A percentile compares a stretch with the other conserved stretches of the same genome.
These are phyloP conservation scores for Nasonia oneida DNA, from an alignment of 2,888 invertebrate species.

Conservation along the genomic window DNA sequence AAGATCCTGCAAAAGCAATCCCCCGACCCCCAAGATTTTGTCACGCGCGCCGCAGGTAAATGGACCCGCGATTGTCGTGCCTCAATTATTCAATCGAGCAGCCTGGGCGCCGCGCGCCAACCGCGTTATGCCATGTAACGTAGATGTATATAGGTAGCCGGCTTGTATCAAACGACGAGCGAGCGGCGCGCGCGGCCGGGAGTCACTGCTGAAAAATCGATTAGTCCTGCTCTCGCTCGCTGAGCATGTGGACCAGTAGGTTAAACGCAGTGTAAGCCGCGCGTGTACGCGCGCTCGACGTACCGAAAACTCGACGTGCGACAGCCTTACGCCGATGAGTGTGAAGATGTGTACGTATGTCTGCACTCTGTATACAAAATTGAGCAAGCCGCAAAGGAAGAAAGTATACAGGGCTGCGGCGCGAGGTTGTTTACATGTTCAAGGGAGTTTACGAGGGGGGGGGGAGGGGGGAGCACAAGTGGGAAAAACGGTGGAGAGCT, in stretches of 20 bases:
- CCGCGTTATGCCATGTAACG: background rate
- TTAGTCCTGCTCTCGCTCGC: conserved; percentile 33
- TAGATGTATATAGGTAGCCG: background rate
- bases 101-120: too few relatives aligned
- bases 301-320: background rate
- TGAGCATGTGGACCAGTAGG: conserved; percentile 58
- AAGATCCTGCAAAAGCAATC: too few relatives aligned
- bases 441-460: background rate
- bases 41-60: background rate
- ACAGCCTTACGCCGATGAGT: background rate
- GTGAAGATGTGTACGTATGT: background rate
- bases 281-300: background rate
- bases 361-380: background rate
- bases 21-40: background rate
- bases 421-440: too few relatives aligned
- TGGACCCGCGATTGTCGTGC: conserved; percentile 23
- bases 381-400: background rate
- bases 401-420: background rate
- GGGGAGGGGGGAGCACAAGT: background rate
- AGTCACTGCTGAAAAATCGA: conserved; percentile 55
- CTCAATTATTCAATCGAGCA: conserved; percentile 50
- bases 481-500: background rate
- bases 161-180: background rate
- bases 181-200: background rate
- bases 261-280: conserved; percentile 36